These are phyloP conservation scores for Brachionus angularis DNA, from an alignment of 1,140 invertebrate species.

Conservation along the genomic window DNA sequence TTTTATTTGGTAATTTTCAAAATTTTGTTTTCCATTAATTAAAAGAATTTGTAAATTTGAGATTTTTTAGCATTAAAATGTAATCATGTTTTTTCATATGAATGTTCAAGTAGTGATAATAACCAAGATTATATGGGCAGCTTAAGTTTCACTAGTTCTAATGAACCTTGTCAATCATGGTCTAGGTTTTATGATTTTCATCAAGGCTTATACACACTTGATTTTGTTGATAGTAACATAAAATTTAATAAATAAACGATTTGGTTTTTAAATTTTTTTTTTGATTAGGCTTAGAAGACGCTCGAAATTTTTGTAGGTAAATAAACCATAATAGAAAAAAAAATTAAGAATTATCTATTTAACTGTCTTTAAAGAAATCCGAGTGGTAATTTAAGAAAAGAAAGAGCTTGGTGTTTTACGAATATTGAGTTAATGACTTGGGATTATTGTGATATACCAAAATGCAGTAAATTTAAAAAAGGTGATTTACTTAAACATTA, in stretches of 20 bases:
- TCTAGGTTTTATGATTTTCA: too few relatives aligned
- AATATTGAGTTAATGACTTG: slow-evolving; percentile 1
- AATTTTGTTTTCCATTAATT: too few relatives aligned
- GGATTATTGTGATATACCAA: slow-evolving; percentile 12
- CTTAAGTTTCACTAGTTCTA: not conserved
- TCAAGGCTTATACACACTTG: not conserved
- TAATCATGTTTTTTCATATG: not conserved
- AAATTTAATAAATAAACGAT: too few relatives aligned
- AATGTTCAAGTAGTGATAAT: not conserved
- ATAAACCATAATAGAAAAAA: not conserved
- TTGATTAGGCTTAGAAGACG: not conserved
- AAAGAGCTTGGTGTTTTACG: slow-evolving; percentile 19
- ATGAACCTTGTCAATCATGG: slow-evolving; percentile 7
- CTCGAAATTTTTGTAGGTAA: slow-evolving; percentile 13
- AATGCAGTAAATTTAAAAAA: too few relatives aligned
- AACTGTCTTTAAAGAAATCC: not conserved
- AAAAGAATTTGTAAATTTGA: too few relatives aligned
- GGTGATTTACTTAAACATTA: not conserved
- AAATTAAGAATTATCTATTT: not conserved
- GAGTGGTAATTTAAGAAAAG: not conserved
- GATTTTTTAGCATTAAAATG: not conserved
- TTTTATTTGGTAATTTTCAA: too few relatives aligned
- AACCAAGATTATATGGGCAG: slow-evolving; percentile 18
- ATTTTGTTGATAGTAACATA: slow-evolving; percentile 14
- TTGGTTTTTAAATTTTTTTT: not conserved